phyloP scores from a whole-genome alignment of 2,888 invertebrate species.

The Carterocephalus palaemon region DNA sequence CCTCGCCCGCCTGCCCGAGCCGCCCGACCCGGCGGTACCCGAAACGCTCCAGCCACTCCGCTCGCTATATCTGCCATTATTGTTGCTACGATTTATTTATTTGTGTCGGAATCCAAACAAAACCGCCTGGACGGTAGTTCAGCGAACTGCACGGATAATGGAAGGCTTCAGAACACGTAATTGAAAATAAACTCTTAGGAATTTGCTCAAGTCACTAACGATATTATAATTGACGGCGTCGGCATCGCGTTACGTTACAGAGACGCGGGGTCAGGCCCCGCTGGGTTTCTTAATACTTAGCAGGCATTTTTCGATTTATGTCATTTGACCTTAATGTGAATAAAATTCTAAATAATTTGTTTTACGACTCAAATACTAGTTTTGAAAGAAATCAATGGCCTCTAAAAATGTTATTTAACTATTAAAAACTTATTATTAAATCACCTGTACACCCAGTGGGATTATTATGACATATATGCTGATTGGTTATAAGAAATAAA shows the following conservation, averaged over 20 bases:
- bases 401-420: too few species aligned
- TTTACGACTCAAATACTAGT: too few species aligned
- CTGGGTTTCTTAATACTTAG: conserved; percentile 3
- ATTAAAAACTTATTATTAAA: too few species aligned
- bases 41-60: conserved; percentile 42
- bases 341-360: background rate
- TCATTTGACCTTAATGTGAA: background rate
- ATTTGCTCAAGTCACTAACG: conserved; percentile 46
- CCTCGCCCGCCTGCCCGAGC: too few species aligned
- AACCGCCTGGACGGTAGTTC: conserved; percentile 43
- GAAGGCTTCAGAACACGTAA: conserved; percentile 33
- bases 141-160: conserved; percentile 42
- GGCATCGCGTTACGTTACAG: conserved; percentile 37
- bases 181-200: conserved; percentile 43
- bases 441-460: too few species aligned
- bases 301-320: background rate
- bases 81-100: conserved; percentile 59
- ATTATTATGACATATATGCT: too few species aligned
- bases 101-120: conserved; percentile 50
- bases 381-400: too few species aligned
- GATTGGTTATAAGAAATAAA: too few species aligned
- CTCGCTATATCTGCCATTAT: conserved; percentile 58
- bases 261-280: background rate
- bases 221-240: conserved; percentile 39
- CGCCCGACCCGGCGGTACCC: conserved; percentile 47